Conservation (phyloP, 2,888 invertebrate species). For the Labia minor region DNA sequence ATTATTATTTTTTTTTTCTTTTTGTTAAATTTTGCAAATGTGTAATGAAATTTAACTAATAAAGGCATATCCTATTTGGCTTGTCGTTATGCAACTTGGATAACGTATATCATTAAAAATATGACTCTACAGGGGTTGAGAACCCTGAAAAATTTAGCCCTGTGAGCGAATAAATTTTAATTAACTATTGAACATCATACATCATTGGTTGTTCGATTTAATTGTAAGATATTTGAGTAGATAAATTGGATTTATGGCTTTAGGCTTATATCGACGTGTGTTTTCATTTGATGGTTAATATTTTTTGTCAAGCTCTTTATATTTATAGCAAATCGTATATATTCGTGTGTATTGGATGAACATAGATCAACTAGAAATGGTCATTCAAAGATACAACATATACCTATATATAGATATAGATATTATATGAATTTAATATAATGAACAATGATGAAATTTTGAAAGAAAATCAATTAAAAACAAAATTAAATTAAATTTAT, state of each 20-base stretch:
- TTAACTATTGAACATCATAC: slow-evolving; percentile 7
- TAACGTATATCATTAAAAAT: background rate
- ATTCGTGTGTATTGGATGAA: background rate
- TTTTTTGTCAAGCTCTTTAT: background rate
- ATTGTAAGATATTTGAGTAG: slow-evolving; percentile 13
- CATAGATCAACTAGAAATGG: too few relatives aligned
- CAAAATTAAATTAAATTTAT: too few relatives aligned
- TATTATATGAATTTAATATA: too few relatives aligned
- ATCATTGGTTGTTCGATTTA: slow-evolving; percentile 13
- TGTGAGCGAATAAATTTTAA: background rate
- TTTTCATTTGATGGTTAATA: background rate
- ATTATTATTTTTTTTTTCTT: too few relatives aligned
- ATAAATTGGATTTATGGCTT: slow-evolving; percentile 13
- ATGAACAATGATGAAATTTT: too few relatives aligned
- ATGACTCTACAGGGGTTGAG: background rate
- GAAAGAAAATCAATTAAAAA: too few relatives aligned
- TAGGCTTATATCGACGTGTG: slow-evolving; percentile 5
- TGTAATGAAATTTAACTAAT: too few relatives aligned
- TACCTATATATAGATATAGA: too few relatives aligned
- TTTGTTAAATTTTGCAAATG: too few relatives aligned
- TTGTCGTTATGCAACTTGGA: too few relatives aligned
- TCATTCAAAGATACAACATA: too few relatives aligned
- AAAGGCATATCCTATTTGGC: too few relatives aligned
- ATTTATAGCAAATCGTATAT: background rate
- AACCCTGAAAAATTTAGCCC: background rate